Evolutionary conservation across 2,113 vertebrate species (phyloP), one percentile per base, ranked within the genome.

Genomic region (Nibea albiflora): DNA sequence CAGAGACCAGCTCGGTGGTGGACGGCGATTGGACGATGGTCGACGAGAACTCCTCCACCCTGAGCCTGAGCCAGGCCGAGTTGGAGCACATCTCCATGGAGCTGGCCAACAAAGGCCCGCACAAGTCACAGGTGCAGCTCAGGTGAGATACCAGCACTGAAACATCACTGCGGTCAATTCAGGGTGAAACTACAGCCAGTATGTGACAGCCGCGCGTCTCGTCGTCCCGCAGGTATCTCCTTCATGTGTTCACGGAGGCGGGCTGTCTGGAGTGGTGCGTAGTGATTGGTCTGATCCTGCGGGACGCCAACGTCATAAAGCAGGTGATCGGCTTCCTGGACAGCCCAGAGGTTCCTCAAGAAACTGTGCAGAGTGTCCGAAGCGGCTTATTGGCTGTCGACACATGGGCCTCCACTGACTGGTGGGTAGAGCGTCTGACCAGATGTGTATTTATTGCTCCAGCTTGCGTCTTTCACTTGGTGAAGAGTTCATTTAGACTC

Each of bases 11-110:
- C 92, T 99, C 98, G 8, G 89, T 99, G 96, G 96, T 98, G 89
- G 98, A 99, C 26, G 98, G 98, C 3, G 98, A 99, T 76, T 99
- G 98, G 98, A 99, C 95, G 1, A 94, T 99, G 96, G 97, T 99
- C 6, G 98, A 99, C 70, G 98, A 99, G 94, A 98, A 97, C 89
- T 96, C 97, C 69, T 98, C 97, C 66, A 96, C 96, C 3, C 91
- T 97, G 75, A 96, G 96, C 88, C 92, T 99, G 88, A 99, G 96
- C 22, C 98, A 98, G 83, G 97, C 97, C 6, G 97, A 99, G 90
- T 90, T 99, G 75, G 98, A 99, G 90, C 98, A 98, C 93, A 97
- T 99, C 86, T 99, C 98, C 86, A 96, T 99, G 92, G 97, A 99
- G 85, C 88, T 99, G 87, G 98, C 97, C 47, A 99, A 97, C 92